Base-by-base conservation (phyloP, 2,113 vertebrate species). In the Collichthys lucidus region DNA sequence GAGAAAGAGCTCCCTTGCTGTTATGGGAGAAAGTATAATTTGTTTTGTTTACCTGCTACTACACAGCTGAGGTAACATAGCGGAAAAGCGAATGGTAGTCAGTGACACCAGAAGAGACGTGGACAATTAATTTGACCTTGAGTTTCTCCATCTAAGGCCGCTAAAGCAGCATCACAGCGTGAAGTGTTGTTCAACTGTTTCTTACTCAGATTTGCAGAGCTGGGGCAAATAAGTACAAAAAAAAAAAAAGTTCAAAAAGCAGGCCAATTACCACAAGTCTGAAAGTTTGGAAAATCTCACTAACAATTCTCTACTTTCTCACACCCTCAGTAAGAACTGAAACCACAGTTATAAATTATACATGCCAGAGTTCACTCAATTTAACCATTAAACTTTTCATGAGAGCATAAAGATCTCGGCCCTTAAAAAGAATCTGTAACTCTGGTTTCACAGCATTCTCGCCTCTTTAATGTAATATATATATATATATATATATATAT, bases 111-210 rank as follows among this genome's bases (percentile, higher is more conserved):
- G 63, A 52, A 78, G 72, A 83, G 80, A 79, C 52, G 26, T 8
- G 62, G 85, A 66, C 86, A 91, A 92, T 91, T 92, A 91, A 84
- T 90, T 72, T 91, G 86, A 92, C 89, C 86, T 77, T 50, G 53
- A 61, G 60, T 74, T 79, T 63, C 22, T 78, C 11, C n/a, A 19
- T 68, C 40, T 26, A n/a, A 74, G 69, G 68, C 56, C 69, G 67
- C 49, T 35, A 15, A 44, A 86, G 44, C 60, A 42, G 64, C 50
- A 49, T 81, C 55, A 66, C 55, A 68, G 71, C 62, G 31, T 49
- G 62, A 75, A 79, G 24, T 76, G 84, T 82, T 83, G 35, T 72
- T 62, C 12, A 42, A 14, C 56, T 74, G 53, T 79, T 80, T 69
- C 26, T 49, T 46, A 20, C 63, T 70, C n/a, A 66, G 69, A 69